Evolutionary conservation across 2,888 invertebrate genomes (phyloP).

Genomic region (Allygus modestus): DNA sequence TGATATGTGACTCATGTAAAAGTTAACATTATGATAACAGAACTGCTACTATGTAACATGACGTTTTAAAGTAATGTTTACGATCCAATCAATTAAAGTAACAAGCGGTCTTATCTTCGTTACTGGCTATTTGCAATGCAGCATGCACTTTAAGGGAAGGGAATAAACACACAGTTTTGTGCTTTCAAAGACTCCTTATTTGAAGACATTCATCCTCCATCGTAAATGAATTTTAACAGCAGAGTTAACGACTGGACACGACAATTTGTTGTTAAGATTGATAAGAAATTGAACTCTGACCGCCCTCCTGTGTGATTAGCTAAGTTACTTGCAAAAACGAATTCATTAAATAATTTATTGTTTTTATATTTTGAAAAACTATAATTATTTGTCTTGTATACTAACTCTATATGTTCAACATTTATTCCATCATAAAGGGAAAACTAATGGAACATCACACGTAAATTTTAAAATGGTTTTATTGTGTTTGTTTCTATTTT

Average conservation of each 20-base stretch:
- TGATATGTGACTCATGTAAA: background rate
- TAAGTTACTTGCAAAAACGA: background rate
- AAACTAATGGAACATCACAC: too few relatives aligned
- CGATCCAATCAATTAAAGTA: too few relatives aligned
- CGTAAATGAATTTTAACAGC: background rate
- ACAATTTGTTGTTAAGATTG: background rate
- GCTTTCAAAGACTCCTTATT: background rate
- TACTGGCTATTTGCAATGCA: background rate
- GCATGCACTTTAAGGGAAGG: too few relatives aligned
- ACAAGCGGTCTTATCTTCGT: background rate
- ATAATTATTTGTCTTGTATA: too few relatives aligned
- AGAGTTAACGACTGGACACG: background rate
- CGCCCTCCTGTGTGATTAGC: background rate
- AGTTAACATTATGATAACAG: background rate
- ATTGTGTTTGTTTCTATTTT: too few relatives aligned
- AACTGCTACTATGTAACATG: background rate
- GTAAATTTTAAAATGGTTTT: too few relatives aligned
- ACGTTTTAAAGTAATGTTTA: background rate
- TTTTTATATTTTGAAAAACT: too few relatives aligned
- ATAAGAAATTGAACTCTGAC: conserved; percentile 16
- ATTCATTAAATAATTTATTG: background rate
- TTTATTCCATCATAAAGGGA: too few relatives aligned
- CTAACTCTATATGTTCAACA: too few relatives aligned
- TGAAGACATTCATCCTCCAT: background rate
- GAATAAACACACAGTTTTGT: background rate